Evolutionary conservation across 2,797 vertebrate species (phyloP), one percentile per base, ranked within the genome.

Genomic region (Takifugu rubripes): DNA sequence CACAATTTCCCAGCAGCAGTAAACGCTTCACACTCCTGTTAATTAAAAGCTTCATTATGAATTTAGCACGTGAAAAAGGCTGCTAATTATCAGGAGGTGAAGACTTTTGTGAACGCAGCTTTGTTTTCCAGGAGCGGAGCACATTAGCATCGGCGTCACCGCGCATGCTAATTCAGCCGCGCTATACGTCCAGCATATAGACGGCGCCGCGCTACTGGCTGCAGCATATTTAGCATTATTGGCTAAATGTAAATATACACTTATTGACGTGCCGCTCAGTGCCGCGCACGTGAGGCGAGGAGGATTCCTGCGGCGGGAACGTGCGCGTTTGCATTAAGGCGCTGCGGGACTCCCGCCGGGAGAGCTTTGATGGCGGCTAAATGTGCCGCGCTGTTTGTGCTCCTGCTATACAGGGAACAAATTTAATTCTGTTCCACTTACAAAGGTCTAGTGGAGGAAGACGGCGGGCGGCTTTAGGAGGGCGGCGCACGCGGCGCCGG

Each of bases 151-250:
- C 48, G 52, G 68, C 44, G 16, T 59, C 75, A 43, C 48, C 0
- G 33, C 53, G 83, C 66, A 89, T 86, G 80, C 82, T 84, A 87
- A 88, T 87, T 45, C 59, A 24, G 8, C 50, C 40, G 61, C 68
- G 59, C 76, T 54, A 46, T 66, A 63, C 78, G 75, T 70, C 55
- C 61, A 52, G 62, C 52, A 75, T 78, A 78, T 72, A 81, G 81
- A 82, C 74, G 62, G 72, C 8, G 70, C 58, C 3, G 54, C 80
- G 72, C 64, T 82, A 86, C 86, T 76, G 82, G 78, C 79, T 58
- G 71, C 24, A 67, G 71, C 81, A 87, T 85, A 78, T 86, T 89
- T 87, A 88, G 85, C 87, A 88, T 88, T 89, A 89, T 88, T 81
- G 87, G 87, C 84, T 66, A 88, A 90, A 88, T 90, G 85, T 83